Conservation (phyloP, 2,888 invertebrate genomes). For the Drosophila siamana region DNA sequence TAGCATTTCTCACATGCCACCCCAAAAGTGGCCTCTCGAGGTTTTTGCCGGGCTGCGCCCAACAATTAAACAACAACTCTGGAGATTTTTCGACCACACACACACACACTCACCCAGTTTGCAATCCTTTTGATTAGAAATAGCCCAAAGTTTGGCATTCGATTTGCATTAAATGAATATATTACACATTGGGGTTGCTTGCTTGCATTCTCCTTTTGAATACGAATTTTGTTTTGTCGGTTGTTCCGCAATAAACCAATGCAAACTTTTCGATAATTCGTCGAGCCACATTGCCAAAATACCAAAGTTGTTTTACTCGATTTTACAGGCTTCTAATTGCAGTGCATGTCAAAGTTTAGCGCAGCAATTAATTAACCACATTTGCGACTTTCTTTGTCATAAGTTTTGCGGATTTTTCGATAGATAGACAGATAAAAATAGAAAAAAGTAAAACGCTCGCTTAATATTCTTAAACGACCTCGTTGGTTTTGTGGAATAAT, state of each 20-base stretch:
- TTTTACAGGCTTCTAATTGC: too few relatives aligned
- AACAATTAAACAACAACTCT: slow-evolving; percentile 36
- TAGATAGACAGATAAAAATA: too few relatives aligned
- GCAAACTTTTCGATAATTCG: too few relatives aligned
- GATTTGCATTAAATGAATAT: slow-evolving; percentile 19
- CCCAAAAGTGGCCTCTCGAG: slow-evolving; percentile 20
- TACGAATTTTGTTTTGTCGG: not conserved
- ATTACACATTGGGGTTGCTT: not conserved
- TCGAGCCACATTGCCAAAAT: too few relatives aligned
- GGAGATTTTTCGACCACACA: slow-evolving; percentile 1
- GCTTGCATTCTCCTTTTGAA: not conserved
- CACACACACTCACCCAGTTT: slow-evolving; percentile 8
- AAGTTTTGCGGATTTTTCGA: too few relatives aligned
- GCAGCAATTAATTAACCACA: too few relatives aligned
- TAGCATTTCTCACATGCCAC: not conserved
- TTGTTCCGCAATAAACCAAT: not conserved
- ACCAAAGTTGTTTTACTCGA: too few relatives aligned
- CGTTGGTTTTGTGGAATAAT: too few relatives aligned
- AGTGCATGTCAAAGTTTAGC: too few relatives aligned
- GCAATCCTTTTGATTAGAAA: slow-evolving; percentile 32
- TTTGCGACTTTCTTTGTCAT: too few relatives aligned
- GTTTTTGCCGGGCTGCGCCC: slow-evolving; percentile 9
- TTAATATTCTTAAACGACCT: too few relatives aligned
- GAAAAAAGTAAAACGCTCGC: too few relatives aligned
- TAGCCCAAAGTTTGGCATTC: slow-evolving; percentile 20